Evolutionary conservation across 2,797 vertebrate species (phyloP), one percentile per base, ranked within the genome.

Genomic region (Poecilia velifera): DNA sequence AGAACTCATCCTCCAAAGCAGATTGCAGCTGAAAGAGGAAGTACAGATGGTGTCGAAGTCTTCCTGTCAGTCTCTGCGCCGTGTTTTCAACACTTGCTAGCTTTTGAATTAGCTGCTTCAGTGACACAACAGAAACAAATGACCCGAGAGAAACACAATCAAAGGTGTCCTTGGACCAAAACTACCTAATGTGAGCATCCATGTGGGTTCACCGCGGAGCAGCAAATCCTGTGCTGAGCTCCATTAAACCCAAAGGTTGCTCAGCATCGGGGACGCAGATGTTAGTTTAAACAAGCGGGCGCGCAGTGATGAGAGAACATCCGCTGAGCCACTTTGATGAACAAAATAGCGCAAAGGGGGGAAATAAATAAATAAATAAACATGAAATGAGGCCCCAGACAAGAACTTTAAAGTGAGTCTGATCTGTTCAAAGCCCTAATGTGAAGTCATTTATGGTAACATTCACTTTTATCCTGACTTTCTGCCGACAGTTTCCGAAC

Each of bases 371-470:
- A 3, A 14, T 20, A 75, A 70, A 78, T 75, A 0, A 25, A 25
- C 49, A 34, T 16, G 22, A 72, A 70, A 36, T 12, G 6, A 62
- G 66, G 76, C n/a, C 20, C 13, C 18, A 70, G 18, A 28, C 14
- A 46, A 34, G 4, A 86, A 62, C 83, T 87, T 84, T 89, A 81
- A 89, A 89, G 85, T 81, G 62, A 64, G 34, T n/a, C 43, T 3
- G 79, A 72, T 82, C 73, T 22, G 74, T 84, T 74, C 51, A 9
- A 28, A 72, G 59, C 46, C 25, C 57, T 73, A 59, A 80, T 72
- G 66, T 73, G 22, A 84, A 77, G 49, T 75, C 10, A 73, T 84
- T 84, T 83, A 57, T 80, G 53, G 53, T 8, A 0, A 10, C 0
- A 3, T 76, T 79, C 6, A 72, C 83, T 80, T 83, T 87, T 51